phyloP scores from a whole-genome alignment of 1,140 invertebrate species.

The Diuraphis noxia region DNA sequence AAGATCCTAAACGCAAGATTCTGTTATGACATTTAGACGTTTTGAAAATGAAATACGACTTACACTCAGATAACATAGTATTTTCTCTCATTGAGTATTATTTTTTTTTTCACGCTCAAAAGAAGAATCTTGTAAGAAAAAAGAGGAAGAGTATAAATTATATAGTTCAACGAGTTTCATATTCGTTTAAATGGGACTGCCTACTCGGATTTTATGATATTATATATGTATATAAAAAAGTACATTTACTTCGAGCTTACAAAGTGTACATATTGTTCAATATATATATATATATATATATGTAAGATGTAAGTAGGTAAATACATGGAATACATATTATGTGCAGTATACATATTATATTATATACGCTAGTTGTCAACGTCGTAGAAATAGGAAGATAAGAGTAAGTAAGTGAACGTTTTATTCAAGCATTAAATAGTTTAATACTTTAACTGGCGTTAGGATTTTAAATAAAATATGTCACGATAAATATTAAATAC shows the following conservation, averaged over 20 bases:
- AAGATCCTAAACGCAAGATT: constrained; percentile 33
- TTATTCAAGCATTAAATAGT: not conserved
- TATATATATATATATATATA: not conserved
- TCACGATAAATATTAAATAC: too few species aligned
- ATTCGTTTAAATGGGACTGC: not conserved
- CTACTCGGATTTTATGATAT: not conserved
- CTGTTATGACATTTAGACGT: constrained; percentile 43
- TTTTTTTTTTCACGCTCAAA: not conserved
- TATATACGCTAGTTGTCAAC: not conserved
- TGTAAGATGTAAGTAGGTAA: not conserved
- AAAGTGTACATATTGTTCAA: not conserved
- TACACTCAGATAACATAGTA: constrained; percentile 41
- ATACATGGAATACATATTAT: not conserved
- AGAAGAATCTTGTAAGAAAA: constrained; percentile 11
- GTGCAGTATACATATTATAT: not conserved
- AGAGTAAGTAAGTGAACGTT: not conserved
- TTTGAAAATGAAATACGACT: constrained; percentile 46
- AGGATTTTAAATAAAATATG: not conserved
- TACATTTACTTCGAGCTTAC: not conserved
- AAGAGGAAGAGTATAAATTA: constrained; percentile 36
- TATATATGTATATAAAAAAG: not conserved
- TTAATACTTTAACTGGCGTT: not conserved
- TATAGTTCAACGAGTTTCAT: constrained; percentile 31
- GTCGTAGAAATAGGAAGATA: not conserved
- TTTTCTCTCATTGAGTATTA: not conserved